Percentiles rank a stretch among this genome's conserved stretches.
Conservation (phyloP, 2,797 vertebrate species). For the Numenius phaeopus region DNA sequence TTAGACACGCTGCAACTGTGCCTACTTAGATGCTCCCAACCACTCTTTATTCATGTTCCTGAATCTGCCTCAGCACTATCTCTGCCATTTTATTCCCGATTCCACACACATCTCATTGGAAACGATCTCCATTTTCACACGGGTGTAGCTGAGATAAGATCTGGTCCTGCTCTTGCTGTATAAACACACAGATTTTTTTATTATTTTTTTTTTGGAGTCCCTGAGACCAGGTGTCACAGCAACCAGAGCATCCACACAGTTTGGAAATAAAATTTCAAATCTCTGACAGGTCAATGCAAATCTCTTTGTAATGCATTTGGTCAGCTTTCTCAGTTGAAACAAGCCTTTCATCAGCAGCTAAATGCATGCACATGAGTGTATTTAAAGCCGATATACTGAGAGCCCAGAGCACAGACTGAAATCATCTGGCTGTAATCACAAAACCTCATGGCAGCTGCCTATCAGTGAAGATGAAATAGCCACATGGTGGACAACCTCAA, state of each 20-base stretch:
- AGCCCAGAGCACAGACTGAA: not conserved
- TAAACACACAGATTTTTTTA: not conserved
- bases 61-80: not conserved
- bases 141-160: not conserved
- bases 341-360: not conserved
- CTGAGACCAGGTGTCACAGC: not conserved
- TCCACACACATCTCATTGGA: not conserved
- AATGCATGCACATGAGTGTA: not conserved
- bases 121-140: not conserved
- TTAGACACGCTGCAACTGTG: not conserved
- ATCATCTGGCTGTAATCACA: not conserved
- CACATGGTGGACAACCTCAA: not conserved
- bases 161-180: not conserved
- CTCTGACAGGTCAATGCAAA: rapidly evolving
- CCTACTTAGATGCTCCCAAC: not conserved
- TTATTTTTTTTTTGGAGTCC: not conserved
- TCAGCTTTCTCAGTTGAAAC: not conserved
- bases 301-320: not conserved
- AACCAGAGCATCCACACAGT: not conserved
- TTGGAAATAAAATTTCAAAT: not conserved
- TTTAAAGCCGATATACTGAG: not conserved
- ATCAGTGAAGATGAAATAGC: not conserved
- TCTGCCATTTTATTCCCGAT: not conserved
- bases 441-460: not conserved
- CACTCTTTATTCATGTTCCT: not conserved